Evolutionary conservation across 2,888 invertebrate genomes (phyloP).

Genomic region (Spodoptera exigua): DNA sequence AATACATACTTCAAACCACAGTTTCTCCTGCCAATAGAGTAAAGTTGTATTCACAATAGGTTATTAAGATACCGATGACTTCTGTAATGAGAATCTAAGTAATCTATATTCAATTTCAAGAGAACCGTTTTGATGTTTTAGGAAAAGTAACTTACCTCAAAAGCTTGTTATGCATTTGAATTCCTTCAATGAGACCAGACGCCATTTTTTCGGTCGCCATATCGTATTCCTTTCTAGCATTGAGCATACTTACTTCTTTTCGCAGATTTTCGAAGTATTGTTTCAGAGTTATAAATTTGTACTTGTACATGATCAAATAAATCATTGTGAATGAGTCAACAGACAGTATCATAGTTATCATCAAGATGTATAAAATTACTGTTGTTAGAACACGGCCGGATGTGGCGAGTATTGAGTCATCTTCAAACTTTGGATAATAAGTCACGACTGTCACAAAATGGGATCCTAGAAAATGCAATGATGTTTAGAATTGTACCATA

Average conservation of each 20-base stretch:
- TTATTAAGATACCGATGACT: too few species aligned
- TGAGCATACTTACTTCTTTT: conserved; percentile 66
- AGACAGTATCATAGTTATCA: conserved; percentile 78
- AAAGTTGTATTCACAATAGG: too few species aligned
- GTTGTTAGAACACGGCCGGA: conserved; percentile 70
- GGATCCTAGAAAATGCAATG: conserved; percentile 68
- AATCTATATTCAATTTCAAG: too few species aligned
- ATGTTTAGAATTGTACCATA: neutral
- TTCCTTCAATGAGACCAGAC: conserved; percentile 75
- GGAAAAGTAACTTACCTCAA: conserved; percentile 65
- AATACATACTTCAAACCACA: too few species aligned
- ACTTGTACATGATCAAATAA: conserved; percentile 79
- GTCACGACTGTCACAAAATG: conserved; percentile 81
- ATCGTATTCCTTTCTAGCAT: conserved; percentile 56
- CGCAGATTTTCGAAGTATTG: conserved; percentile 76
- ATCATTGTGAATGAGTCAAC: conserved; percentile 76
- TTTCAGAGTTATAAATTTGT: conserved; percentile 80
- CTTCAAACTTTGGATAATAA: conserved; percentile 76
- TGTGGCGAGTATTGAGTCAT: conserved; percentile 69
- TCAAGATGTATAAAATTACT: conserved; percentile 66
- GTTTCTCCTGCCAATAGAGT: too few species aligned
- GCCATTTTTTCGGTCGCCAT: conserved; percentile 69
- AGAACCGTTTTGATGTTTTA: neutral
- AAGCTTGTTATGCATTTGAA: conserved; percentile 78
- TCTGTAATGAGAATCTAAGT: too few species aligned